Evolutionary conservation across 2,113 vertebrate species (phyloP).

Genomic region (Reinhardtius hippoglossoides): DNA sequence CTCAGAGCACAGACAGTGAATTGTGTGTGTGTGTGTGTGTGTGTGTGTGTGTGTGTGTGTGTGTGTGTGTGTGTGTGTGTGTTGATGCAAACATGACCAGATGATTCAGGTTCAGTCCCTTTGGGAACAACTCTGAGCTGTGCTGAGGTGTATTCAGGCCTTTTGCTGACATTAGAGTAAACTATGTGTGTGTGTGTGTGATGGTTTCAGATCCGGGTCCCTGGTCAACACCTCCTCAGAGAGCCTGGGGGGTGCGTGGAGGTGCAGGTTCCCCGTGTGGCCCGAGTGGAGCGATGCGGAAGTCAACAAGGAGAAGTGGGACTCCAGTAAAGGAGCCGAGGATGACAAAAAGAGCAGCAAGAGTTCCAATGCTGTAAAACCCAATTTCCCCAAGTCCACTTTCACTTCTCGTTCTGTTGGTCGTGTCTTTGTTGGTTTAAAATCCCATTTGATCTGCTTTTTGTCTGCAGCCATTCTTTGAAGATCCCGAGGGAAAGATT

Average conservation of each 20-base stretch:
- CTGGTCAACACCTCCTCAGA: slow-evolving; percentile 35
- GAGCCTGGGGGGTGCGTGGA: slow-evolving; percentile 65
- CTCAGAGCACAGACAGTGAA: background rate
- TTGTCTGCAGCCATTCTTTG: slow-evolving; percentile 84
- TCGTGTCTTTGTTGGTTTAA: background rate
- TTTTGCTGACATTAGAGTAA: no score
- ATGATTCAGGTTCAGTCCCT: no score
- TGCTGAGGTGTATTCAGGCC: no score
- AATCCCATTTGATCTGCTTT: background rate
- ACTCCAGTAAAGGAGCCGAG: slow-evolving; percentile 82
- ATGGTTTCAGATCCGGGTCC: slow-evolving; percentile 67
- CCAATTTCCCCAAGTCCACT: background rate
- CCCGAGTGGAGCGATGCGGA: slow-evolving; percentile 93
- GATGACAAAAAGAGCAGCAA: slow-evolving; percentile 83
- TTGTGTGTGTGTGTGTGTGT: background rate
- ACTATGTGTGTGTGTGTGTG: background rate
- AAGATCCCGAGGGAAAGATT: slow-evolving; percentile 92
- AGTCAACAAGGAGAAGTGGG: slow-evolving; percentile 92
- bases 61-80: no score
- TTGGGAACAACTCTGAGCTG: no score
- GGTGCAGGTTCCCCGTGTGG: slow-evolving; percentile 84
- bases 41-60: background rate
- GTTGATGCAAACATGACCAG: no score
- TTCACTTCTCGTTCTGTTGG: no score
- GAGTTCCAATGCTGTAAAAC: slow-evolving; percentile 83